These are phyloP conservation scores for Gortyna flavago DNA, from an alignment of 2,888 invertebrate species.

Conservation along the genomic window DNA sequence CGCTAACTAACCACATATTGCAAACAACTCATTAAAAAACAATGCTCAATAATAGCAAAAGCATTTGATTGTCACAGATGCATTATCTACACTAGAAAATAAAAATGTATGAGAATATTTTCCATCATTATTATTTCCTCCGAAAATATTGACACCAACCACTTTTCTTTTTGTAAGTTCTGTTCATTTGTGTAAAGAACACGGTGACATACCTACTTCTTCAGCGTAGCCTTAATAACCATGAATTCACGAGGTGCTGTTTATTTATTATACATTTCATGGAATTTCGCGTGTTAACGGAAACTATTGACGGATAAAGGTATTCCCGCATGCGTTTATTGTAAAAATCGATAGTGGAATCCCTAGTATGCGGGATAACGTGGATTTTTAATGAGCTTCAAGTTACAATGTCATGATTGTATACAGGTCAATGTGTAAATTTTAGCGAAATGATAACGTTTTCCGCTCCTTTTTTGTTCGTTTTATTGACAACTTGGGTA, in stretches of 20 bases:
- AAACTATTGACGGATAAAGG: slow-evolving; percentile 20
- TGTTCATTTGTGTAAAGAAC: slow-evolving; percentile 25
- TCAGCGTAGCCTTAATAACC: slow-evolving; percentile 24
- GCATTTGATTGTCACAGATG: background rate
- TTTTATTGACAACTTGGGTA: background rate
- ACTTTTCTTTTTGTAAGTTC: background rate
- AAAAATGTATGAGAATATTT: background rate
- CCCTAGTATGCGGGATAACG: slow-evolving; percentile 39
- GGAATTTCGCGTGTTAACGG: slow-evolving; percentile 36
- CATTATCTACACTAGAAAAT: background rate
- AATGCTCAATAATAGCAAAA: background rate
- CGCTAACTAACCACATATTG: background rate
- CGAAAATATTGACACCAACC: background rate
- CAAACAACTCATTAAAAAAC: background rate
- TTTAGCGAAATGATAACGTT: background rate
- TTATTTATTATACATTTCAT: slow-evolving; percentile 41
- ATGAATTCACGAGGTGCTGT: slow-evolving; percentile 13
- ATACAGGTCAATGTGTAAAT: background rate
- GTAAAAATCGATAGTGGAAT: slow-evolving; percentile 57
- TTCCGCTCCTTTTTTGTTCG: background rate
- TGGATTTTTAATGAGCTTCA: slow-evolving; percentile 28
- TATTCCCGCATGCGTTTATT: slow-evolving; percentile 54
- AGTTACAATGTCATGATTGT: background rate
- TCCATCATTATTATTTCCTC: background rate
- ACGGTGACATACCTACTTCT: slow-evolving; percentile 22